phyloP scores from a whole-genome alignment of 2,888 invertebrate genomes.

The Drosophila anceps region DNA sequence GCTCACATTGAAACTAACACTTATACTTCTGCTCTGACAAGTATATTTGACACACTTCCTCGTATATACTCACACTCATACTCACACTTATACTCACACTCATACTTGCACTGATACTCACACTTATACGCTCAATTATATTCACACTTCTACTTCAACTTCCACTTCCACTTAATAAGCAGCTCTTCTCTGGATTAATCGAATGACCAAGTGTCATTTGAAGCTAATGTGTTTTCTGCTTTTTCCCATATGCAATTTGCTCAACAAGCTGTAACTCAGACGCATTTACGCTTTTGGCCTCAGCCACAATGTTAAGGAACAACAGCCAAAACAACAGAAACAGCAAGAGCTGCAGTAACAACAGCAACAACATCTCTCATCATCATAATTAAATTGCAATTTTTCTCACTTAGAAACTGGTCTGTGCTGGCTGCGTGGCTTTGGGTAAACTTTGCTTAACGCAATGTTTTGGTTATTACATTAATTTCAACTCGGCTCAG shows the following conservation, averaged over 20 bases:
- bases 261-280: slow-evolving; percentile 22
- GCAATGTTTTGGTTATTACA: slow-evolving; percentile 57
- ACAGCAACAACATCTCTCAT: slow-evolving; percentile 38
- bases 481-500: slow-evolving; percentile 61
- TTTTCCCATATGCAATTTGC: slow-evolving; percentile 29
- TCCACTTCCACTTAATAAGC: not conserved
- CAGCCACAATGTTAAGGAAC: not conserved
- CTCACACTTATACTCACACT: too few species aligned
- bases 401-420: slow-evolving; percentile 71
- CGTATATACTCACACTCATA: not conserved
- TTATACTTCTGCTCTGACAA: not conserved
- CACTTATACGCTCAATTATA: not conserved
- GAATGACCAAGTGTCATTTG: slow-evolving; percentile 11
- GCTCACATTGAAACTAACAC: not conserved
- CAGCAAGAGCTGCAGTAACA: slow-evolving; percentile 8
- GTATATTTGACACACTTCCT: too few species aligned
- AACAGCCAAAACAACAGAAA: not conserved
- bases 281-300: slow-evolving; percentile 6
- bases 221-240: not conserved
- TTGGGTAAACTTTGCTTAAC: slow-evolving; percentile 36
- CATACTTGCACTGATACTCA: not conserved
- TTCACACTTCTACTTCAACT: not conserved
- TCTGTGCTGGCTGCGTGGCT: slow-evolving; percentile 25
- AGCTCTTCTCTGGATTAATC: not conserved
- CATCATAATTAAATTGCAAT: slow-evolving; percentile 79